Evolutionary conservation across 2,888 invertebrate species (phyloP), one percentile per base, ranked within the genome.

Genomic region (Dilophus febrilis): DNA sequence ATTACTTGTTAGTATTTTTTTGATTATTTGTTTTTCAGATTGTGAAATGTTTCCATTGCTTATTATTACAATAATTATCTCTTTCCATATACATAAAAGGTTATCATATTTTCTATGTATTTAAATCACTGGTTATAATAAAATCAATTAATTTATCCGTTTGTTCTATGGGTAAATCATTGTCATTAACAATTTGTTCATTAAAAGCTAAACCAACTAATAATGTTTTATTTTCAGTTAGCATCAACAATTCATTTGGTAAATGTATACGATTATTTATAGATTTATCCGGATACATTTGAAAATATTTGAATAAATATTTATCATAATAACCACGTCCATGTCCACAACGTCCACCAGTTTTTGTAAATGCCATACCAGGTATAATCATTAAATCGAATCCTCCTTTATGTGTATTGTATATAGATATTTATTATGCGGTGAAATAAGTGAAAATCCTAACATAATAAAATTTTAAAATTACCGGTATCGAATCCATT

Each of bases 241-340:
- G 57, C 27, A 47, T 48, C 8, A 6, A 4, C 4, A 6, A 4
- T 22, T 6, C 4, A 22, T 22, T 22, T 22, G 4, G 4, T 6
- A 22, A 6, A 14, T 49, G 43, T 43, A 62, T 57, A 31, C 48
- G 49, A 14, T 56, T 44, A 27, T 53, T 35, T 22, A 46, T 41
- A 6, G 46, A 19, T 43, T 51, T 54, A 2, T 55, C 47, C 0
- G 60, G 57, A 50, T 52, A 61, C 13, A 52, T 53, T 1, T 52
- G 50, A 4, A 55, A 50, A 42, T 59, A 55, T 35, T 52, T 48
- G 17, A 56, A 49, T 35, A 94, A 64, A 58, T 77, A 97, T 46
- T 67, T 74, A 57, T 97, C 97, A 54, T 97, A 97, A 58, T 88
- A 97, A 0, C 94, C 95, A 57, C 82, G 88, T 1, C 95, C 95